phyloP scores from a whole-genome alignment of 2,797 vertebrate genomes.

The Arrhamphus sclerolepis region DNA sequence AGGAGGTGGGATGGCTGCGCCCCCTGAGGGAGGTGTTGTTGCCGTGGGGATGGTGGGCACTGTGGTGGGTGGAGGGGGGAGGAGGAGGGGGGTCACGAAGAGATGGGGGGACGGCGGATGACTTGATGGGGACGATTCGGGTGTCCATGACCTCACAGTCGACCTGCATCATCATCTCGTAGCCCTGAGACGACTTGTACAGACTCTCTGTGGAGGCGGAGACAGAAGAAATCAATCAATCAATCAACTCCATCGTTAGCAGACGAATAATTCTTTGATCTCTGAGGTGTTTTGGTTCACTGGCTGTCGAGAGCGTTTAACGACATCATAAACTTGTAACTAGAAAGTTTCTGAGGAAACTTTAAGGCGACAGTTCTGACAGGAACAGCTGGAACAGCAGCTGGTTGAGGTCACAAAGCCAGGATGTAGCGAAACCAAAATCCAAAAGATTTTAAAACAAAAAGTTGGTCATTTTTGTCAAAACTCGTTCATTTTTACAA shows the following conservation, averaged over 20 bases:
- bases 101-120: slow-evolving; percentile 88
- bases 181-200: slow-evolving; percentile 83
- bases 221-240: background rate
- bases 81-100: slow-evolving; percentile 76
- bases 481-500: too few relatives aligned
- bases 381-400: too few relatives aligned
- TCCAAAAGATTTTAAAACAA: too few relatives aligned
- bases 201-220: slow-evolving; percentile 82
- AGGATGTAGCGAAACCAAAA: too few relatives aligned
- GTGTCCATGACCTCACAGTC: slow-evolving; percentile 96
- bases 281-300: too few relatives aligned
- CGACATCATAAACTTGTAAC: too few relatives aligned
- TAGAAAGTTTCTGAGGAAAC: too few relatives aligned
- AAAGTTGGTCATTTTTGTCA: too few relatives aligned
- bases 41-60: slow-evolving; percentile 67
- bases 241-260: background rate
- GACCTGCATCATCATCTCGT: slow-evolving; percentile 97
- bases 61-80: slow-evolving; percentile 61
- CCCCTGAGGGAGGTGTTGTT: slow-evolving; percentile 77
- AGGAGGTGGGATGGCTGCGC: slow-evolving; percentile 63
- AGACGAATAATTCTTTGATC: too few relatives aligned
- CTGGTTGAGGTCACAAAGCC: too few relatives aligned
- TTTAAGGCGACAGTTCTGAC: too few relatives aligned
- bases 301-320: too few relatives aligned
- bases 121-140: slow-evolving; percentile 90